phyloP scores from a whole-genome alignment of 2,888 invertebrate species.

The Hypena proboscidalis region DNA sequence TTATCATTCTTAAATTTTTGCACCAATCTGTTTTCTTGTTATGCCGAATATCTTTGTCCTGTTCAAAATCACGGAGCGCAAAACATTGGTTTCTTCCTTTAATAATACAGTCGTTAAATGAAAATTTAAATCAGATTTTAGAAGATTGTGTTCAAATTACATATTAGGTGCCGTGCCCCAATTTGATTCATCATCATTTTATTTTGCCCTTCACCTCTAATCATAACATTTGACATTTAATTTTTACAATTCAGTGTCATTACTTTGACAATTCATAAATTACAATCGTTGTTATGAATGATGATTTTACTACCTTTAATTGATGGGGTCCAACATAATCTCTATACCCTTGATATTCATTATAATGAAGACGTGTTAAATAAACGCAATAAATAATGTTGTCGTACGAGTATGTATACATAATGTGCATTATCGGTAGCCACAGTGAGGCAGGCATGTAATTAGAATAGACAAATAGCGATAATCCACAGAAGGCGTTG shows the following conservation, averaged over 20 bases:
- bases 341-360: neutral
- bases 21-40: conserved; percentile 6
- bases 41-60: neutral
- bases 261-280: neutral
- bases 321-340: neutral
- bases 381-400: too few relatives aligned
- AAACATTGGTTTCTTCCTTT: too few relatives aligned
- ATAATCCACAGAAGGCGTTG: conserved; percentile 78
- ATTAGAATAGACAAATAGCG: conserved; percentile 74
- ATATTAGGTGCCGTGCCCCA: too few relatives aligned
- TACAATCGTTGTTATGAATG: neutral
- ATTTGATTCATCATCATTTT: conserved; percentile 16
- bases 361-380: too few relatives aligned
- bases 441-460: conserved; percentile 45
- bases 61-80: neutral
- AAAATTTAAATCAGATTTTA: too few relatives aligned
- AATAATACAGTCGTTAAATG: too few relatives aligned
- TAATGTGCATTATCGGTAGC: conserved; percentile 16
- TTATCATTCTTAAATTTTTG: conserved; percentile 17
- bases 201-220: conserved; percentile 19
- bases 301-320: conserved; percentile 1
- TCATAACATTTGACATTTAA: conserved; percentile 26
- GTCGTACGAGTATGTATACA: conserved; percentile 1
- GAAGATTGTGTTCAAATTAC: too few relatives aligned
- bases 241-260: conserved; percentile 2